Percentiles rank a stretch among this genome's conserved stretches.
phyloP scores from a whole-genome alignment of 2,888 invertebrate species.

The Drosophila mimica region DNA sequence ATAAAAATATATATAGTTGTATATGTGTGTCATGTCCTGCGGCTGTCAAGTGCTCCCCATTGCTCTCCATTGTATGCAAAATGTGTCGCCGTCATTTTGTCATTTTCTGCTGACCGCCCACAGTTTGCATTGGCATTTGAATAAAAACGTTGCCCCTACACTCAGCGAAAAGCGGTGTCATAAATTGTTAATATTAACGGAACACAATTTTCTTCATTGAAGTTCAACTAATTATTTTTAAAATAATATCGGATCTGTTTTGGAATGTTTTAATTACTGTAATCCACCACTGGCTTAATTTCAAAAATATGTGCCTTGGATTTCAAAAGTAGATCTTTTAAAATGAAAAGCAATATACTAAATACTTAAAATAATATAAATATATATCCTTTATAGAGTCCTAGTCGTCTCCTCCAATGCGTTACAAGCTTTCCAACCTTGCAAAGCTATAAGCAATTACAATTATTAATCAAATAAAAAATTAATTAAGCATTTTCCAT shows the following conservation, averaged over 20 bases:
- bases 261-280: neutral
- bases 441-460: too few species aligned
- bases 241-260: neutral
- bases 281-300: neutral
- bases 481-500: neutral
- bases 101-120: conserved; percentile 55
- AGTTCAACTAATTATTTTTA: neutral
- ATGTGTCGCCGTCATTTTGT: conserved; percentile 56
- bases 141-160: neutral
- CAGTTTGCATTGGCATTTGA: conserved; percentile 34
- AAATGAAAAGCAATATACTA: neutral
- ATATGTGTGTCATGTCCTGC: conserved; percentile 29
- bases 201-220: neutral
- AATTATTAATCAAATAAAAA: fast-evolving
- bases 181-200: too few species aligned
- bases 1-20: conserved; percentile 24
- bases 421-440: neutral
- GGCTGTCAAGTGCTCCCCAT: conserved; percentile 64
- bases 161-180: neutral
- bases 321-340: neutral
- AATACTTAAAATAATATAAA: neutral
- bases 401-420: neutral
- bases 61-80: conserved; percentile 53
- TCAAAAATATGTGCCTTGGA: neutral
- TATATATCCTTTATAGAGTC: neutral